Conservation (phyloP, 2,113 vertebrate species). For the Desmodus rotundus region DNA sequence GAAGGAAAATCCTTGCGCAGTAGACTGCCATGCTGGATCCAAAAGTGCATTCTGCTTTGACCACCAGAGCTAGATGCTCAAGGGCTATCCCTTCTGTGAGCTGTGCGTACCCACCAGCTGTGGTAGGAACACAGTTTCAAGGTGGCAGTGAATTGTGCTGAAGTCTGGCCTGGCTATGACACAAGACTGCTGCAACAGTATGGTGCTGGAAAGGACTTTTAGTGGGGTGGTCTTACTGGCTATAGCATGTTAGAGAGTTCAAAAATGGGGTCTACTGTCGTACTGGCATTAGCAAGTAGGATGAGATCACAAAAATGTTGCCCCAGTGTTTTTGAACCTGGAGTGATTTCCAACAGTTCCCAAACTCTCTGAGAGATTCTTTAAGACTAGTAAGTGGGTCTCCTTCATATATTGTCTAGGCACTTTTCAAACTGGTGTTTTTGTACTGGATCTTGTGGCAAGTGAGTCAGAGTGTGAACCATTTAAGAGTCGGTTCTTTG, state of each 20-base stretch:
- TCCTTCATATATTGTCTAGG: neutral
- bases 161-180: neutral
- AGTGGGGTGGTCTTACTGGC: neutral
- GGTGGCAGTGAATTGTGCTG: neutral
- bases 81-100: neutral
- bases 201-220: neutral
- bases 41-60: neutral
- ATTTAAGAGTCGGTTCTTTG: neutral
- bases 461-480: neutral
- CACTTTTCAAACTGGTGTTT: neutral
- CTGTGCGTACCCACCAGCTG: neutral
- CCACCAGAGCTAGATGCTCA: neutral
- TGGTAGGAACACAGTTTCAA: neutral
- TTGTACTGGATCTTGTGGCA: neutral
- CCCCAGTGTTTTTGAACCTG: neutral
- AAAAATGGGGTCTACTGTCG: neutral
- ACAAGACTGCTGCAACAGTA: neutral
- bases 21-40: neutral
- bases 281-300: neutral
- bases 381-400: neutral
- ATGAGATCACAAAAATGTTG: neutral
- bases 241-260: neutral
- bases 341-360: neutral
- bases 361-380: neutral
- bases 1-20: neutral